Percentiles rank a stretch among this genome's conserved stretches.
These are phyloP conservation scores for Nilaparvata lugens DNA, from an alignment of 1,140 invertebrate species.

Conservation along the genomic window DNA sequence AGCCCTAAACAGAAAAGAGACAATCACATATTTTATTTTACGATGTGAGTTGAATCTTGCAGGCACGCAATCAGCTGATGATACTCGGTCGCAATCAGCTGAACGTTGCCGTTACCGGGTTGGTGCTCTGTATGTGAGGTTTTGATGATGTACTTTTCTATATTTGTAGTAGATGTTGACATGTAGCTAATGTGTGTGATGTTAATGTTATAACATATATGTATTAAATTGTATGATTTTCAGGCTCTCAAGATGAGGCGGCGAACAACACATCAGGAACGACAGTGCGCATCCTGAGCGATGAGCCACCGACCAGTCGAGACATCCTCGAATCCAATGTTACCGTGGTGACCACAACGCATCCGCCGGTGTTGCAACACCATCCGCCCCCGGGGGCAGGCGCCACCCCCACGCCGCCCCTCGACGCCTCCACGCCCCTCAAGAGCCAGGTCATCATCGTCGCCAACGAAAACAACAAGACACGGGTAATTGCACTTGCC, in stretches of 20 bases:
- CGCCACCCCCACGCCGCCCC: slow-evolving; percentile 31
- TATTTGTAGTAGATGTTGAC: no score
- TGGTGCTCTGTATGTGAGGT: no score
- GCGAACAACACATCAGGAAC: not conserved
- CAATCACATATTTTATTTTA: no score
- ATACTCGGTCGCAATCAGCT: no score
- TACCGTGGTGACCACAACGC: slow-evolving; percentile 62
- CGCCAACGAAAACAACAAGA: slow-evolving; percentile 63
- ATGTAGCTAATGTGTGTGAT: no score
- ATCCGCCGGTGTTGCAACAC: slow-evolving; percentile 56
- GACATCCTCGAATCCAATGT: slow-evolving; percentile 36
- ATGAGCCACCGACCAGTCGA: slow-evolving; percentile 1
- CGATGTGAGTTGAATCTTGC: no score
- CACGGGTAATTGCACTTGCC: slow-evolving; percentile 36
- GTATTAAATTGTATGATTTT: no score
- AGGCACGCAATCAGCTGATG: no score
- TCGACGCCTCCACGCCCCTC: slow-evolving; percentile 17
- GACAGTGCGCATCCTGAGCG: slow-evolving; percentile 17
- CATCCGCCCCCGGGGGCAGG: slow-evolving; percentile 28
- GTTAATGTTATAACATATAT: no score
- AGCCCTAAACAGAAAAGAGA: no score
- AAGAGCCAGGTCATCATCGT: slow-evolving; percentile 62
- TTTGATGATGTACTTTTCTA: no score
- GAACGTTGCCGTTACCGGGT: no score
- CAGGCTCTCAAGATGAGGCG: not conserved